Base-by-base conservation (phyloP, 1,140 invertebrate genomes). In the Drosophila watanabei region DNA sequence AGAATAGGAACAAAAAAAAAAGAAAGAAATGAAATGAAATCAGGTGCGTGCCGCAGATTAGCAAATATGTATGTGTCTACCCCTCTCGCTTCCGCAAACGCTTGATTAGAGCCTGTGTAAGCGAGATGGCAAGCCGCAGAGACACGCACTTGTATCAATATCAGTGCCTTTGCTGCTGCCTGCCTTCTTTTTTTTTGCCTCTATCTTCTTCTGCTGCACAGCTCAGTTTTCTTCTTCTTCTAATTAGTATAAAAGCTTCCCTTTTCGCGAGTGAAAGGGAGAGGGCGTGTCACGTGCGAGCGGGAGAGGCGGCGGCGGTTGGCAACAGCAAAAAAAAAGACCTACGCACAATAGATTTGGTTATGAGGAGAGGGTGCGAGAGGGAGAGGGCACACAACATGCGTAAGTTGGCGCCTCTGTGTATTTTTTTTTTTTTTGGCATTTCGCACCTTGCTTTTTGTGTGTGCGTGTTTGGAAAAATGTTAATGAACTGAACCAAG, bases 401-500 rank as follows among this genome's bases (percentile, higher is more conserved):
- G 68, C 68, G 62, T 69, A 71, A 45, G 63, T 56, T 71, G 66
- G 66, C 66, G 66, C 66, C 66, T 70, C 13, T 18, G 4, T 60
- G 43, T 52, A 14, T 5, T 37, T 52, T 43, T 13, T 41, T 41
- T 24, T 41, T 75, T 75, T 75, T 62, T 66, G 60, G 61, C 52
- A 66, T 76, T 75, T 75, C 75, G 75, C 75, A 77, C 75, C 75
- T 77, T 77, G 51, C 62, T 37, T 32, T 32, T 32, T 37, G 33
- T 48, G 58, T 59, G 41, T 66, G 62, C 69, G 52, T 58, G 71
- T 65, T 60, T 75, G 35, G 39, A 20, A 76, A 90, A 89, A 90
- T 91, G 87, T 79, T 91, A 91, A 91, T 91, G 87, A 91, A 91
- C 87, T 87, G 69, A 88, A 75, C 75, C 83, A 91, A 91, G 87